Evolutionary conservation across 2,888 invertebrate genomes (phyloP).

Genomic region (Lypha dubia): DNA sequence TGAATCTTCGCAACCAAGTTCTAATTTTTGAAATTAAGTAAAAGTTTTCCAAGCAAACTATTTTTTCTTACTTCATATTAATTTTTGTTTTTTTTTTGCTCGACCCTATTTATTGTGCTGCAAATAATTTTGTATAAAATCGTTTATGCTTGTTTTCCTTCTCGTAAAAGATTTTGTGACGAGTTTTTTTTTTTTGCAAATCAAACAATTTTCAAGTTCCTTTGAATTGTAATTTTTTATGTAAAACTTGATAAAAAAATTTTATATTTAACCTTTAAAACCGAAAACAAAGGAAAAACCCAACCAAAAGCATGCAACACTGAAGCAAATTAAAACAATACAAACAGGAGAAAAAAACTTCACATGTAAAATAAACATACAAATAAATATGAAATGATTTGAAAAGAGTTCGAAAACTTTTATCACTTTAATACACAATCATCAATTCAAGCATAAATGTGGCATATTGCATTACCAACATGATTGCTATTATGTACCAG

Average conservation of each 20-base stretch:
- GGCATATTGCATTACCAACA: constrained; percentile 14
- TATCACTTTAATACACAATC: constrained; percentile 40
- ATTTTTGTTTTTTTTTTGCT: not conserved
- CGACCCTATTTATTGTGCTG: not conserved
- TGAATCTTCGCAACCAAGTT: too few relatives aligned
- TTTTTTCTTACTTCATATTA: too few relatives aligned
- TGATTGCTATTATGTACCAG: not conserved
- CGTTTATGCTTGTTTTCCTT: not conserved
- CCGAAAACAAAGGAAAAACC: not conserved
- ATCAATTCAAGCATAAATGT: constrained; percentile 45
- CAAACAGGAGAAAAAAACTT: not conserved
- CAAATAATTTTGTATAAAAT: not conserved
- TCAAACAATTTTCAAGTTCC: constrained; percentile 7
- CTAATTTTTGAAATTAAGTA: too few relatives aligned
- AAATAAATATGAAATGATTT: not conserved
- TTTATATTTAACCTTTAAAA: constrained; percentile 12
- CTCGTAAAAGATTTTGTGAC: not conserved
- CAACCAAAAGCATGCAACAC: not conserved
- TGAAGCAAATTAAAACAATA: not conserved
- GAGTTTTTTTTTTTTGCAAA: not conserved
- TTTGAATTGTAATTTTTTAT: not conserved
- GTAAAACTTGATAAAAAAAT: not conserved
- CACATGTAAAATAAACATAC: not conserved
- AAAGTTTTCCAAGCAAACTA: too few relatives aligned
- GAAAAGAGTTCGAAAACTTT: constrained; percentile 10